phyloP scores from a whole-genome alignment of 1,140 invertebrate genomes.

The Diachasmimorpha longicaudata region DNA sequence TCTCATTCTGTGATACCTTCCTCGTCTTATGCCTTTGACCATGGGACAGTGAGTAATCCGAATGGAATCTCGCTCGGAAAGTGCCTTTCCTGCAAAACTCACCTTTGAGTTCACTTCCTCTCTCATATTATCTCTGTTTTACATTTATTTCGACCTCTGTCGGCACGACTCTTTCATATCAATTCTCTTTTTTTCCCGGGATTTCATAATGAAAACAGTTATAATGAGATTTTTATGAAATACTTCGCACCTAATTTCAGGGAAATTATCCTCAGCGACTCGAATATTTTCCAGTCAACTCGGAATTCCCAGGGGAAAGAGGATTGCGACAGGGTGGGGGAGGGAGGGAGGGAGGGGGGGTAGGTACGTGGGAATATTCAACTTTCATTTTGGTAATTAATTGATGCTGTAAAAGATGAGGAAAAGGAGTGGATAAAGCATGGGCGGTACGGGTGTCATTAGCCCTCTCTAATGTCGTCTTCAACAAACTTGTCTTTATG shows the following conservation, averaged over 20 bases:
- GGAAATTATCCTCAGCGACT: too few relatives aligned
- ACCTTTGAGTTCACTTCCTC: conserved; percentile 25
- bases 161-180: neutral
- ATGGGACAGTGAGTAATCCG: conserved; percentile 35
- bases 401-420: neutral
- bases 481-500: neutral
- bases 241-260: neutral
- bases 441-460: neutral
- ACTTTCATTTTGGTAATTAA: neutral
- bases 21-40: conserved; percentile 4
- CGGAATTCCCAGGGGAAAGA: too few relatives aligned
- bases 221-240: neutral
- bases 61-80: conserved; percentile 41
- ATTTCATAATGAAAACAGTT: neutral
- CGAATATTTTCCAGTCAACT: too few relatives aligned
- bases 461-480: neutral
- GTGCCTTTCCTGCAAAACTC: conserved; percentile 28
- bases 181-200: neutral
- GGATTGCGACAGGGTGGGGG: too few relatives aligned
- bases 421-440: neutral
- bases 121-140: neutral
- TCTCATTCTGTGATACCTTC: neutral
- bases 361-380: too few relatives aligned
- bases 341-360: too few relatives aligned
- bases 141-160: neutral